Evolutionary conservation across 2,113 vertebrate species (phyloP).

Genomic region (Gnathonemus longibarbis): DNA sequence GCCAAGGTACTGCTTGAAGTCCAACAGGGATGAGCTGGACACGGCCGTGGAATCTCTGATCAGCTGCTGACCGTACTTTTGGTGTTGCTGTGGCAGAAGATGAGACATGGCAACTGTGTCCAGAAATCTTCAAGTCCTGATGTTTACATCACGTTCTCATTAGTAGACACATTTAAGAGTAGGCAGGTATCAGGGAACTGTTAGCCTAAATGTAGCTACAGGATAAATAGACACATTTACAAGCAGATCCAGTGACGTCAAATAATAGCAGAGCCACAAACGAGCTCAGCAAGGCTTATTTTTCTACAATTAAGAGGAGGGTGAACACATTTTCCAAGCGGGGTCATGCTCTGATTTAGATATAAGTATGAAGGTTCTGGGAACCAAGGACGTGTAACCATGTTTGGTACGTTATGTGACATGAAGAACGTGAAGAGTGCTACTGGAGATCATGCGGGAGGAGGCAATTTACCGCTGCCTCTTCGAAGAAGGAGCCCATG

Average conservation of each 20-base stretch:
- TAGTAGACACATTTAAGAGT: not conserved
- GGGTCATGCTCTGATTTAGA: not conserved
- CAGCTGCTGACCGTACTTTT: constrained; percentile 51
- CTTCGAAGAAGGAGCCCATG: constrained; percentile 52
- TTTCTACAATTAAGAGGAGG: not conserved
- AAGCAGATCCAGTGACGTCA: not conserved
- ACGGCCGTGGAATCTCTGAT: constrained; percentile 50
- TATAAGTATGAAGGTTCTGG: not conserved
- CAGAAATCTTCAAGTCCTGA: not conserved
- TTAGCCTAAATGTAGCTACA: not conserved
- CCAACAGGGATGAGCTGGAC: constrained; percentile 36
- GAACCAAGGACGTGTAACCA: not conserved
- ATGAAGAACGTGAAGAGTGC: not conserved
- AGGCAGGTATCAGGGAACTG: not conserved
- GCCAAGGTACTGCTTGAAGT: constrained; percentile 55
- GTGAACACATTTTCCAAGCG: not conserved
- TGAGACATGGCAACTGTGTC: not conserved
- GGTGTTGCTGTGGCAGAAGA: constrained; percentile 50
- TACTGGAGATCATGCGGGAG: not conserved
- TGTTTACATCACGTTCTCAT: not conserved
- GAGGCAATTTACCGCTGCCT: constrained; percentile 48
- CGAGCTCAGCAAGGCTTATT: not conserved
- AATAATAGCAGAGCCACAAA: not conserved
- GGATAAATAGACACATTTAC: not conserved
- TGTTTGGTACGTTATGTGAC: not conserved